phyloP scores from a whole-genome alignment of 2,113 vertebrate species.

The Corvus hawaiiensis region DNA sequence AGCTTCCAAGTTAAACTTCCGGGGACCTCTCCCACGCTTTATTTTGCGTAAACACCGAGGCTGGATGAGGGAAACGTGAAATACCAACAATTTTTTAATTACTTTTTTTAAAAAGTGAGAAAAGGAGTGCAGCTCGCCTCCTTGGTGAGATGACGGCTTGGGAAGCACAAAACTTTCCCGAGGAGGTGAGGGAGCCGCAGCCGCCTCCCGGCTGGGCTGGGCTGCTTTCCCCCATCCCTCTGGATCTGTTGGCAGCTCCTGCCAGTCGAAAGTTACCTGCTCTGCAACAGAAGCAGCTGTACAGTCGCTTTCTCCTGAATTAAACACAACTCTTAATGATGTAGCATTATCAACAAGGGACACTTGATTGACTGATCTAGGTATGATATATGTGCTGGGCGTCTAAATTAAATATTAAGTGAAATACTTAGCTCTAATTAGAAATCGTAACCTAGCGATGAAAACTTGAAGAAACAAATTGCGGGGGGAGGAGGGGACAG shows the following conservation, averaged over 20 bases:
- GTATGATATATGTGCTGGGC: slow-evolving; percentile 54
- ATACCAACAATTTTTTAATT: background rate
- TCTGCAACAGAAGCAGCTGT: background rate
- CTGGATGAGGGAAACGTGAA: background rate
- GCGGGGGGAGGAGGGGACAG: background rate
- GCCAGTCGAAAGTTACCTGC: slow-evolving; percentile 16
- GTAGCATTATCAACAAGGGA: slow-evolving; percentile 63
- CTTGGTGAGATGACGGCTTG: background rate
- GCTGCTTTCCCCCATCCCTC: background rate
- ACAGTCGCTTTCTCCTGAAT: slow-evolving; percentile 32
- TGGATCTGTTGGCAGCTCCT: background rate
- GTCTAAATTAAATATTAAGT: slow-evolving; percentile 67
- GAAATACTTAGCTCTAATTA: slow-evolving; percentile 62
- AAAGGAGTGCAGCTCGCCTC: background rate
- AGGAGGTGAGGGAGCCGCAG: background rate
- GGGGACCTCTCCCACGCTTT: background rate
- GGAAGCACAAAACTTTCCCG: slow-evolving; percentile 1
- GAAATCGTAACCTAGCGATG: slow-evolving; percentile 44
- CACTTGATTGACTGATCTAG: slow-evolving; percentile 67
- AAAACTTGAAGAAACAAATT: slow-evolving; percentile 49
- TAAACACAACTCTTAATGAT: slow-evolving; percentile 60
- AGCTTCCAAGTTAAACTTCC: background rate
- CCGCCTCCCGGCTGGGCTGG: background rate
- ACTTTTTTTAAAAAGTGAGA: background rate
- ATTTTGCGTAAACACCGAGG: background rate